A percentile compares a stretch with the other conserved stretches of the same genome.
Conservation (phyloP, 1,140 invertebrate species). For the Dolichoris vasculosae region DNA sequence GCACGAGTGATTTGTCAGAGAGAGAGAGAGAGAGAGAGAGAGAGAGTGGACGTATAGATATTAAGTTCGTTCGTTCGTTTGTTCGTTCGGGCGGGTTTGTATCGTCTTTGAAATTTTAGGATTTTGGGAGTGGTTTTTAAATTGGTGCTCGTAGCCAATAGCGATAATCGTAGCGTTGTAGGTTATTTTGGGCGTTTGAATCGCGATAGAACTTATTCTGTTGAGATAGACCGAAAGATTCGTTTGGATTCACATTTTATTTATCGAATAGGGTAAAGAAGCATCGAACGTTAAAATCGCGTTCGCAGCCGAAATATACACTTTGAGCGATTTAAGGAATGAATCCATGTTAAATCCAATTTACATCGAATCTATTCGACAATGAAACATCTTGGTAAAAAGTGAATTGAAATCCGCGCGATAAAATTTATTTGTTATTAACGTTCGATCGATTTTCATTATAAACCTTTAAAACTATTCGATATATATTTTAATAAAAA, state of each 20-base stretch:
- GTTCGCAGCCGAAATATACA: neutral
- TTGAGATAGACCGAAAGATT: too few relatives aligned
- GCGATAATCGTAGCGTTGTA: too few relatives aligned
- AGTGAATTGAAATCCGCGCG: neutral
- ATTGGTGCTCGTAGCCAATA: too few relatives aligned
- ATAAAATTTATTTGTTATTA: neutral
- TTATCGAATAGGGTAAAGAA: neutral
- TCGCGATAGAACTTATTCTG: neutral
- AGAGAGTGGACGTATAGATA: too few relatives aligned
- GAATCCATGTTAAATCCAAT: neutral
- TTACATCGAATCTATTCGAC: neutral
- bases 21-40: too few relatives aligned
- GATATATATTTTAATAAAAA: too few relatives aligned
- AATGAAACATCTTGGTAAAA: neutral
- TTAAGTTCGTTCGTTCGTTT: too few relatives aligned
- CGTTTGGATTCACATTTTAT: neutral
- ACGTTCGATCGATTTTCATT: neutral
- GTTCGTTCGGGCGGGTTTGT: too few relatives aligned
- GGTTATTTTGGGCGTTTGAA: neutral
- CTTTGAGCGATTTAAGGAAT: neutral
- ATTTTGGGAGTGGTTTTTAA: too few relatives aligned
- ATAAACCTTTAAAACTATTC: too few relatives aligned
- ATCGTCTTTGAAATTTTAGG: too few relatives aligned
- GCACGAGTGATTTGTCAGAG: too few relatives aligned
- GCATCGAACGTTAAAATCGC: neutral